A percentile compares a stretch with the other conserved stretches of the same genome.
phyloP scores from a whole-genome alignment of 53 echinoderm and acorn worm species.

The Henricia sp. region DNA sequence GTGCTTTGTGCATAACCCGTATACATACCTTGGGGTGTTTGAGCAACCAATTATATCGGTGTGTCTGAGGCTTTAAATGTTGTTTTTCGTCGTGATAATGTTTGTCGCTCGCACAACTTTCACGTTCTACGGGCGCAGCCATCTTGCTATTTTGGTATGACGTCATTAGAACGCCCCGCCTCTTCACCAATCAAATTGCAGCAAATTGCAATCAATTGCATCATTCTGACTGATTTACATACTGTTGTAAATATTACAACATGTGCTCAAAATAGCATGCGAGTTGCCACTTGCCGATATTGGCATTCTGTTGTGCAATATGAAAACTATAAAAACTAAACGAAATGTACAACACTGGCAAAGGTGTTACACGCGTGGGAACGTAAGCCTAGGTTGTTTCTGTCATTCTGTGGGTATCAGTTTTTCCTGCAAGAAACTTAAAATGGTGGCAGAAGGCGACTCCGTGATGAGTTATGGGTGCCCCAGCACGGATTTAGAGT shows the following conservation, averaged over 20 bases:
- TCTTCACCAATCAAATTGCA: conserved; percentile 58
- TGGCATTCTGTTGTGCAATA: conserved; percentile 57
- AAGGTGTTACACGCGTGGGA: too few relatives aligned
- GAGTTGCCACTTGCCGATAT: not conserved
- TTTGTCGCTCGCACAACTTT: not conserved
- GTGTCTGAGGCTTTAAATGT: conserved; percentile 16
- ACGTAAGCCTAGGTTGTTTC: too few relatives aligned
- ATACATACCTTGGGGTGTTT: conserved; percentile 82
- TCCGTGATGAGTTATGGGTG: not conserved
- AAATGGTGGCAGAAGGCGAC: conserved; percentile 5
- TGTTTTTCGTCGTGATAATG: conserved; percentile 4
- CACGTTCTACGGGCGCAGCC: conserved; percentile 44
- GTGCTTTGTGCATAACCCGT: not conserved
- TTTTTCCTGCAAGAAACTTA: too few relatives aligned
- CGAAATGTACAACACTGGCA: too few relatives aligned
- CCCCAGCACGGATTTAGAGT: not conserved
- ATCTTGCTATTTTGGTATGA: conserved; percentile 40
- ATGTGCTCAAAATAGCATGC: conserved; percentile 42
- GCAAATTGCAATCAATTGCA: too few relatives aligned
- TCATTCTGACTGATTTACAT: conserved; percentile 40
- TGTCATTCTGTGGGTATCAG: too few relatives aligned
- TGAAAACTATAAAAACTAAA: too few relatives aligned
- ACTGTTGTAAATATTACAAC: conserved; percentile 48
- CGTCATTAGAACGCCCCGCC: not conserved
- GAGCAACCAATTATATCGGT: conserved; percentile 77